Percentiles rank a stretch among this genome's conserved stretches.
Evolutionary conservation across 1,140 invertebrate species (phyloP).

Genomic region (Halictus rubicundus): DNA sequence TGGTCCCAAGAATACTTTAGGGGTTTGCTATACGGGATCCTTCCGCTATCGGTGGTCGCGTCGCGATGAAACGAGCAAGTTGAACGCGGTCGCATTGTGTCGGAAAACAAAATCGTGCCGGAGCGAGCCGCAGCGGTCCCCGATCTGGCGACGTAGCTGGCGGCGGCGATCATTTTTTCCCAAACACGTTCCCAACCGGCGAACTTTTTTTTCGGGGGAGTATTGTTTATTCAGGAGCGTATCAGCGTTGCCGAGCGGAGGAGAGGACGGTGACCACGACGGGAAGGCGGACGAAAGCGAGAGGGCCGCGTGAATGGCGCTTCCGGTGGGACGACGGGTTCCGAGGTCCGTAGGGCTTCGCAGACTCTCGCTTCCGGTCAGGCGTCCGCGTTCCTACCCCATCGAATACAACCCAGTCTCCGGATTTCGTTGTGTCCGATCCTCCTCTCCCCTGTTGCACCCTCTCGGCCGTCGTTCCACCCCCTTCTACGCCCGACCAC

Average conservation of each 20-base stretch:
- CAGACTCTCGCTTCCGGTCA: conserved; percentile 79
- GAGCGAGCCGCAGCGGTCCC: conserved; percentile 8
- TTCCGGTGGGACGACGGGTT: conserved; percentile 77
- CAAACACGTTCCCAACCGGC: conserved; percentile 28
- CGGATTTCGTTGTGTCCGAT: conserved; percentile 68
- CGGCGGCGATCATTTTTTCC: conserved; percentile 64
- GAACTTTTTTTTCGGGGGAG: conserved; percentile 55
- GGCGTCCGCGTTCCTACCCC: conserved; percentile 72
- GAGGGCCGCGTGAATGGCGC: conserved; percentile 78
- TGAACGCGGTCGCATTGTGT: conserved; percentile 1
- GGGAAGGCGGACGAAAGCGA: conserved; percentile 71
- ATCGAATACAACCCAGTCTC: conserved; percentile 70
- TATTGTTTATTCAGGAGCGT: conserved; percentile 79
- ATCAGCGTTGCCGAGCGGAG: conserved; percentile 65
- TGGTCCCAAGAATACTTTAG: conserved; percentile 1
- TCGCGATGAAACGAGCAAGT: conserved; percentile 7
- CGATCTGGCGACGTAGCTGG: conserved; percentile 14
- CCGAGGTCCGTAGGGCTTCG: conserved; percentile 75
- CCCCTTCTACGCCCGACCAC: conserved; percentile 35
- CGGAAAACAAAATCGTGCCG: conserved; percentile 18
- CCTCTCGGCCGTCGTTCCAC: conserved; percentile 13
- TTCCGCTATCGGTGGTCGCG: conserved; percentile 3
- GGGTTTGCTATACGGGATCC: background rate
- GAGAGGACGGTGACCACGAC: conserved; percentile 56
- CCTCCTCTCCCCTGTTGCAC: conserved; percentile 19